Conservation (phyloP, 2,888 invertebrate genomes). For the Luperina nickerlii region DNA sequence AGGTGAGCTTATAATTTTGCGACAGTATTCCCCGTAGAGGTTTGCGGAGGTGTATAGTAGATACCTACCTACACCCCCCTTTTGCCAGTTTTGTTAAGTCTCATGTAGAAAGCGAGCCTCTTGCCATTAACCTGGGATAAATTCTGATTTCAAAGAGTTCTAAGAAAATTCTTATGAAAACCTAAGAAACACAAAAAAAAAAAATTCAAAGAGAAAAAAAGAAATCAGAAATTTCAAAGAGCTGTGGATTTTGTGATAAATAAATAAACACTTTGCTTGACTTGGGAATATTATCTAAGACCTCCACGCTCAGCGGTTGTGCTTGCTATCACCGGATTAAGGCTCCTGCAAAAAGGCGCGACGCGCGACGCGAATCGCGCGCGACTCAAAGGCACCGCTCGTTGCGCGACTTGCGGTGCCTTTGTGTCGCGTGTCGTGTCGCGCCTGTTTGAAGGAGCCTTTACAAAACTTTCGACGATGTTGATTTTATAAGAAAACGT, state of each 20-base stretch:
- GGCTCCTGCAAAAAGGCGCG: no score
- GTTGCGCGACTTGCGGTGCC: no score
- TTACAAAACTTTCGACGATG: background rate
- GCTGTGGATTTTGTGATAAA: no score
- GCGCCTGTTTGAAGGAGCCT: no score
- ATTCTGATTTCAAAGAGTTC: background rate
- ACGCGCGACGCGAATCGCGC: no score
- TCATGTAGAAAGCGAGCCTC: background rate
- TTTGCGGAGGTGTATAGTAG: background rate
- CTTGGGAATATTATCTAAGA: no score
- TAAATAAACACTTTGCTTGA: no score
- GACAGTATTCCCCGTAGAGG: background rate
- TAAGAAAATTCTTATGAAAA: background rate
- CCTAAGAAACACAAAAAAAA: background rate
- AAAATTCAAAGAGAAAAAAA: no score
- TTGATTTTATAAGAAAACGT: background rate
- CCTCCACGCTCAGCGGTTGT: background rate
- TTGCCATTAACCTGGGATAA: background rate
- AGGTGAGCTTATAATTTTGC: no score
- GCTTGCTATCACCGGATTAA: background rate
- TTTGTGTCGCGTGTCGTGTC: no score
- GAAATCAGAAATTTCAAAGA: no score
- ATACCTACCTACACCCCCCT: background rate
- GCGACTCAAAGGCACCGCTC: no score
- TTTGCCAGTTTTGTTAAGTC: background rate